Conservation (phyloP, 2,888 invertebrate genomes). For the Torymus tubicola region DNA sequence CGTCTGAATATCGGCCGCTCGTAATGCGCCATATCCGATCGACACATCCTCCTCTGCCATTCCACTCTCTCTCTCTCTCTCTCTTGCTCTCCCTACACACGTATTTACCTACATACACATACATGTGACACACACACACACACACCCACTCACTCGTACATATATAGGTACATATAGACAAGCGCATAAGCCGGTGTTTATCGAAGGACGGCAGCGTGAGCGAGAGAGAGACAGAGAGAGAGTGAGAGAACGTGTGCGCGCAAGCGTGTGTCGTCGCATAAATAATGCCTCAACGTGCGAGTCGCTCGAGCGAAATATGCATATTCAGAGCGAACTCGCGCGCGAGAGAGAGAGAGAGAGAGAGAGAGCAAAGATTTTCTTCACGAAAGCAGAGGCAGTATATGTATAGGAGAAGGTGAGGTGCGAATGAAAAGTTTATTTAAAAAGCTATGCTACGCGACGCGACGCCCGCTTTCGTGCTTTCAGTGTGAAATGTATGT, state of each 20-base stretch:
- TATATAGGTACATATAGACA: too few species aligned
- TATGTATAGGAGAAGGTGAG: background rate
- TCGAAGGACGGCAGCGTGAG: conserved; percentile 30
- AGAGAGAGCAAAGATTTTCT: background rate
- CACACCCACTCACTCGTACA: too few species aligned
- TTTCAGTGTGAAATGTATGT: background rate
- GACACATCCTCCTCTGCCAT: conserved; percentile 18
- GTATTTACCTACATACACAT: too few species aligned
- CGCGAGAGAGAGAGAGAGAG: conserved; percentile 10
- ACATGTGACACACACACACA: too few species aligned
- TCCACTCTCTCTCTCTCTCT: background rate
- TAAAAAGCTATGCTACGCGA: conserved; percentile 13
- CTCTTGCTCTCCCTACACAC: too few species aligned
- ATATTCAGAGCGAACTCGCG: conserved; percentile 29
- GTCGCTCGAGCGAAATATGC: conserved; percentile 34
- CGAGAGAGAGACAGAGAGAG: too few species aligned
- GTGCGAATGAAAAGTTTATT: conserved; percentile 34
- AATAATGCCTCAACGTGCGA: conserved; percentile 28
- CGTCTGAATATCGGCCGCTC: conserved; percentile 17
- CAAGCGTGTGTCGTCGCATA: conserved; percentile 23
- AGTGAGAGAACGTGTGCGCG: too few species aligned
- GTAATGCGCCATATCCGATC: conserved; percentile 27
- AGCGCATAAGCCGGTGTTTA: conserved; percentile 22
- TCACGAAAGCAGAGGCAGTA: background rate
- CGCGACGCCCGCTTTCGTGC: background rate